Evolutionary conservation across 2,888 invertebrate genomes (phyloP).

Genomic region (Eurytoma adleriae): DNA sequence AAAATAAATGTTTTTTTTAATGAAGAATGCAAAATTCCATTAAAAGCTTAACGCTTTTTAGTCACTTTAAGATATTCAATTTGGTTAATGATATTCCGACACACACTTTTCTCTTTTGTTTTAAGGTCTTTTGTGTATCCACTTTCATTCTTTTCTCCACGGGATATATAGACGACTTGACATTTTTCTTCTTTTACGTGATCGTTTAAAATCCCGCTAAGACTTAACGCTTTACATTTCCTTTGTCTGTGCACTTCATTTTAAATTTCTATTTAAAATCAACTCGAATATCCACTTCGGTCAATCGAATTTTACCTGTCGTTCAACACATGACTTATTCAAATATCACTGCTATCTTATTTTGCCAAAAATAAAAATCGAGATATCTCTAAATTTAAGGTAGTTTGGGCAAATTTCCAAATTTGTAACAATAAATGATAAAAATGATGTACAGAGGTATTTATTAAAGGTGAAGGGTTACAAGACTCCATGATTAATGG

Average conservation of each 20-base stretch:
- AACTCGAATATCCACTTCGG: slow-evolving; percentile 3
- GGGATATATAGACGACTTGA: neutral
- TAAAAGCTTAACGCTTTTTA: too few relatives aligned
- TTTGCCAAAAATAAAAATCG: too few relatives aligned
- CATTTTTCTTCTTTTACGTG: slow-evolving; percentile 10
- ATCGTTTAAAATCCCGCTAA: slow-evolving; percentile 44
- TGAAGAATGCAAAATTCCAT: too few relatives aligned
- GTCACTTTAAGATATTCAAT: slow-evolving; percentile 18
- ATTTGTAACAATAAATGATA: too few relatives aligned
- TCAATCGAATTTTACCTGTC: slow-evolving; percentile 19
- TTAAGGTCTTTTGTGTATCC: slow-evolving; percentile 13
- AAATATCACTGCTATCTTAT: too few relatives aligned
- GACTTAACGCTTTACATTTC: slow-evolving; percentile 24
- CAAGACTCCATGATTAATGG: too few relatives aligned
- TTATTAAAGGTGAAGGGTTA: too few relatives aligned
- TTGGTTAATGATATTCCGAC: slow-evolving; percentile 16
- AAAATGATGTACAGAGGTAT: too few relatives aligned
- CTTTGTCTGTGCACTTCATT: slow-evolving; percentile 11
- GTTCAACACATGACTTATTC: neutral
- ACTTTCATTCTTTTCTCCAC: slow-evolving; percentile 9
- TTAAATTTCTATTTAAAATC: slow-evolving; percentile 39
- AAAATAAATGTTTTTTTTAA: too few relatives aligned
- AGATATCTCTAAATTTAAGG: too few relatives aligned
- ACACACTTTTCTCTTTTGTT: slow-evolving; percentile 26
- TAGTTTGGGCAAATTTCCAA: too few relatives aligned